A percentile compares a stretch with the other conserved stretches of the same genome.
Conservation (phyloP, 2,888 invertebrate species). For the Phengaris arion region DNA sequence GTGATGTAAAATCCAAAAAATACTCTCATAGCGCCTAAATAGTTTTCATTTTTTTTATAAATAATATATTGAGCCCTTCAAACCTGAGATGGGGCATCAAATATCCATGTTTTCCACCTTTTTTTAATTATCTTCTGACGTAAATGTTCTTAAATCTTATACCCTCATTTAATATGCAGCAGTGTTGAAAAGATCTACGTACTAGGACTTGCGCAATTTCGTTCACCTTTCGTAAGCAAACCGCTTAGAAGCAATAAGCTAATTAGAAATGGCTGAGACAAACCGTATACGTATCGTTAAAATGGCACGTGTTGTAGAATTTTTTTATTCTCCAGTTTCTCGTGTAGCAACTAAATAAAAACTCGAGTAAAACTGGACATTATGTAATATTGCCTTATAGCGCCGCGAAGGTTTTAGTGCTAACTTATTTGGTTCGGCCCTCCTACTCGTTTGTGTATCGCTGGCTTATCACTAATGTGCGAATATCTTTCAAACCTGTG, state of each 20-base stretch:
- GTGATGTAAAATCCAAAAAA: too few relatives aligned
- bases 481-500: constrained; percentile 7
- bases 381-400: constrained; percentile 5
- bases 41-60: too few relatives aligned
- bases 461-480: not conserved
- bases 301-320: not conserved
- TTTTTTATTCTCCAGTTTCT: not conserved
- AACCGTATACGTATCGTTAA: not conserved
- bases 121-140: too few relatives aligned
- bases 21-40: too few relatives aligned
- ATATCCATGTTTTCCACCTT: too few relatives aligned
- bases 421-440: not conserved
- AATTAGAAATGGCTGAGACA: not conserved
- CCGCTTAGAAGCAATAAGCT: not conserved
- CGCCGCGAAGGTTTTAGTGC: not conserved
- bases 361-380: constrained; percentile 2
- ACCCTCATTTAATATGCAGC: too few relatives aligned
- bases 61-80: too few relatives aligned
- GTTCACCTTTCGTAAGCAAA: too few relatives aligned
- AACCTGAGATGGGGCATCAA: too few relatives aligned
- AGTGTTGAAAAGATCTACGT: too few relatives aligned
- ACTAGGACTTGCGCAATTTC: too few relatives aligned
- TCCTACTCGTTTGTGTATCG: not conserved
- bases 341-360: constrained; percentile 5
- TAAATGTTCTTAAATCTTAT: too few relatives aligned